Evolutionary conservation across 2,113 vertebrate genomes (phyloP).

Genomic region (Antigone vipio): DNA sequence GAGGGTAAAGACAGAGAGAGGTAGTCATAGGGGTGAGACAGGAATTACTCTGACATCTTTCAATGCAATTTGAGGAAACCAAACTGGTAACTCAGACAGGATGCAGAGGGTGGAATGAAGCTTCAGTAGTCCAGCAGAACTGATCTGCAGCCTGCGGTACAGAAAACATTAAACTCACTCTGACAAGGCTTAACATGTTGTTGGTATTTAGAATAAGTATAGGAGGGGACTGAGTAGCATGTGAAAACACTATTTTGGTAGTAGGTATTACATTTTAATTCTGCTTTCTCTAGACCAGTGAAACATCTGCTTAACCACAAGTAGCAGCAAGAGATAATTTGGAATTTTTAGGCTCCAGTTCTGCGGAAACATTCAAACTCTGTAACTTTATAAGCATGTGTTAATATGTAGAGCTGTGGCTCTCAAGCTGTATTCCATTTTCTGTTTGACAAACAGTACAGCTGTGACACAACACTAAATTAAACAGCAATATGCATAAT

Average conservation of each 20-base stretch:
- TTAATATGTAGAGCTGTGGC: neutral
- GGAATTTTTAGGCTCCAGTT: neutral
- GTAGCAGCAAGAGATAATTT: neutral
- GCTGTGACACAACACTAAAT: neutral
- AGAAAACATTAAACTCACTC: neutral
- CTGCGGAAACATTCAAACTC: neutral
- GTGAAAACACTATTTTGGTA: neutral
- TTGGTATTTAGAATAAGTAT: neutral
- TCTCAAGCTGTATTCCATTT: neutral
- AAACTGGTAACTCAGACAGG: neutral
- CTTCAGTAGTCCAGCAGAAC: neutral
- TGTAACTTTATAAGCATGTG: neutral
- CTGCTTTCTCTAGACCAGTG: neutral
- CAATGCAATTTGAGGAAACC: neutral
- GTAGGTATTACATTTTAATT: neutral
- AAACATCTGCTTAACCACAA: neutral
- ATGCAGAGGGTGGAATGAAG: neutral
- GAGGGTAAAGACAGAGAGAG: neutral
- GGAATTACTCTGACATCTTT: neutral
- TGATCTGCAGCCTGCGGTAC: neutral
- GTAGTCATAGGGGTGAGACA: neutral
- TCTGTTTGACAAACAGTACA: neutral
- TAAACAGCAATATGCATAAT: constrained; percentile 9
- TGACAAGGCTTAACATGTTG: neutral
- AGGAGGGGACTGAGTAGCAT: neutral